These are phyloP conservation scores for Eupithecia subfuscata DNA, from an alignment of 2,888 invertebrate genomes.

Conservation along the genomic window DNA sequence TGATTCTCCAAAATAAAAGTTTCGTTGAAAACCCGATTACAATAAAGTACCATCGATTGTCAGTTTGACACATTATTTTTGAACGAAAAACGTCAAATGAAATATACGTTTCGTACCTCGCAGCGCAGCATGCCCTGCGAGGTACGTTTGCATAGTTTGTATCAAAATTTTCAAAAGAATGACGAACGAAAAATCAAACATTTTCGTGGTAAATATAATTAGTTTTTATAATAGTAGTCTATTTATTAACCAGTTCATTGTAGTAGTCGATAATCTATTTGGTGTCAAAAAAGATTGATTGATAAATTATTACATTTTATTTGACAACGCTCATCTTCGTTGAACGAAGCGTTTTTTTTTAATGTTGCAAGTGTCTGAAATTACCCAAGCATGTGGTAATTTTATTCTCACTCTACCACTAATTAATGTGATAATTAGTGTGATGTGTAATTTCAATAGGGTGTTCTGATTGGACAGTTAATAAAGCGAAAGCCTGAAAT, in stretches of 20 bases:
- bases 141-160: not conserved
- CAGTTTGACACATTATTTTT: not conserved
- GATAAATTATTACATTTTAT: too few relatives aligned
- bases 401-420: not conserved
- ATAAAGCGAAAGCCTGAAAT: too few relatives aligned
- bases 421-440: too few relatives aligned
- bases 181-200: too few relatives aligned
- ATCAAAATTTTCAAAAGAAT: not conserved
- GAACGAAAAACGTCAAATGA: not conserved
- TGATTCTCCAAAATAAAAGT: not conserved
- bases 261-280: too few relatives aligned
- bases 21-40: not conserved
- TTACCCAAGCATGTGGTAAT: not conserved
- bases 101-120: not conserved
- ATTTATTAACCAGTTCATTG: too few relatives aligned
- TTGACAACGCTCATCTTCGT: not conserved
- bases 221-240: too few relatives aligned
- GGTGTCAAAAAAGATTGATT: too few relatives aligned
- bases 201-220: too few relatives aligned
- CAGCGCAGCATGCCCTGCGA: not conserved
- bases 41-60: too few relatives aligned
- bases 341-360: not conserved
- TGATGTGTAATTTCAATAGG: too few relatives aligned
- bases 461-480: too few relatives aligned
- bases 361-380: not conserved